Base-by-base conservation (phyloP, 2,797 vertebrate genomes). In the Eulemur mongoz region DNA sequence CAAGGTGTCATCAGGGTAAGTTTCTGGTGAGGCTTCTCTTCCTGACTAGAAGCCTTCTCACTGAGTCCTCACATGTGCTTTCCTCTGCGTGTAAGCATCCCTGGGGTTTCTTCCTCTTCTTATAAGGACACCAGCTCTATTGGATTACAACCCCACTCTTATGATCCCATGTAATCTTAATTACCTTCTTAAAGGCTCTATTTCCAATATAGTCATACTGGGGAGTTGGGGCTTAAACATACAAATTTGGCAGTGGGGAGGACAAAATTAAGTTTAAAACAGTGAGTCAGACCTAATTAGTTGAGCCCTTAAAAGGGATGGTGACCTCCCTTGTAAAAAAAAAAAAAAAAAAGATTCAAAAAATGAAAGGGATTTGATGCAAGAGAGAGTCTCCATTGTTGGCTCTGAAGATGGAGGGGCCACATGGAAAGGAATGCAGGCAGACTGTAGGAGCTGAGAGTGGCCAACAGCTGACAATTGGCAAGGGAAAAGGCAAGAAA, bases 401-500 rank as follows among this genome's bases (percentile, higher is more conserved):
- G 79, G 5, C 9, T 95, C 20, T 93, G 22, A 92, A 83, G 69
- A 67, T 54, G 11, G 48, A 89, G 8, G n/a, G 7, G 12, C 45
- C 27, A 38, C 15, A 25, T 25, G 35, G 25, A 22, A 84, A 94
- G 32, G 11, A 82, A 89, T 78, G 20, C 45, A 43, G 27, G 61
- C 30, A 79, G 7, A 5, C 40, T 35, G 13, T 32, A 48, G 20
- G 48, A 48, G 22, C 52, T n/a, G 22, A 81, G 14, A 57, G 59
- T n/a, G 57, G 20, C n/a, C 38, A 57, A 35, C 14, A 7, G 4
- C 38, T 79, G 48, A n/a, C 18, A 89, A 38, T 14, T 50, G 67
- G 23, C 45, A 96, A 91, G 10, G 43, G 88, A 93, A 70, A 4
- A 25, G 59, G 15, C 45, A 96, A 91, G 7, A n/a, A 91, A 91